Evolutionary conservation across 2,797 vertebrate genomes (phyloP), one percentile per base, ranked within the genome.

Genomic region (Chaetodon trifasciatus): DNA sequence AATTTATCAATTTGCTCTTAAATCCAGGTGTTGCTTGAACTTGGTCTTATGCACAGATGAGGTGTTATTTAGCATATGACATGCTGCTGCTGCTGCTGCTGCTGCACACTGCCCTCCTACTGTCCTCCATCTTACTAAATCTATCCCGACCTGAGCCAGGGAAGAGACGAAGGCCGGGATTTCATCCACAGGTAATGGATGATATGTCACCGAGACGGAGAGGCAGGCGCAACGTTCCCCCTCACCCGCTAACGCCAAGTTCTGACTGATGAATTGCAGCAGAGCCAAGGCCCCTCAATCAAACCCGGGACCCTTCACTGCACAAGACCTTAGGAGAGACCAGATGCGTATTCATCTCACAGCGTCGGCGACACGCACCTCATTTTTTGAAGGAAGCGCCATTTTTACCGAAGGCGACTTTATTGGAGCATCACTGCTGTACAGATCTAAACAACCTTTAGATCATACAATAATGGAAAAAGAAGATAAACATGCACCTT

Each of bases 391-490:
- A 21, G 19, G 44, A 66, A 53, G 19, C 8, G 16, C 49, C 40
- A 1, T 79, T 85, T 85, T 76, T 21, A 73, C 83, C n/a, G 1
- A 60, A 46, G 80, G 79, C 61, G 4, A 17, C 66, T 81, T 78
- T 70, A 74, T 7, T 60, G 69, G 67, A 72, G 75, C 79, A 28
- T 81, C 78, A 52, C 74, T n/a, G 23, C 74, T 19, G 60, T 53
- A 47, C 64, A 79, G 74, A 78, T 74, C 85, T 90, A 89, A 93
- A 87, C 87, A 87, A 90, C 78, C 76, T 80, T 87, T 74, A 84
- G 89, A 90, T 87, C 55, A 70, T 55, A 44, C 47, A 39, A 28
- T 87, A 88, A 88, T 85, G 67, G 81, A 49, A 78, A 73, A 80
- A 87, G 66, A 82, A 89, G 83, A 89, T 89, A 75, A 90, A 85